phyloP scores from a whole-genome alignment of 92 coral and sea anemone genomes.

The Zoanthus gigantus region DNA sequence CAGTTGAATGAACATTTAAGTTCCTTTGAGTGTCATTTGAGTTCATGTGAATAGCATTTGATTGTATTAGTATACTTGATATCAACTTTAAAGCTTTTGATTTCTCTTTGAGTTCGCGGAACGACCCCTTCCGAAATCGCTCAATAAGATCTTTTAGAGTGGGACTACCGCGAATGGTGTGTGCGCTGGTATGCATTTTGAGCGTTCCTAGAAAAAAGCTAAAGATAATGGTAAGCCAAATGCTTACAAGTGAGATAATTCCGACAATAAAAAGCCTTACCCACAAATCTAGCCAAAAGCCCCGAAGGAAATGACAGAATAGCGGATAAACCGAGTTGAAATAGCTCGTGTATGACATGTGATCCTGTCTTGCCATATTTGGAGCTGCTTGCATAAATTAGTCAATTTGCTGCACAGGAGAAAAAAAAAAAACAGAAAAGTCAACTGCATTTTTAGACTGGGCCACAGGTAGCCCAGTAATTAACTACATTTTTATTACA shows the following conservation, averaged over 20 bases:
- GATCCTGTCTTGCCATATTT: constrained; percentile 38
- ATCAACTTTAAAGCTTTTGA: constrained; percentile 29
- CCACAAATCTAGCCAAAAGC: constrained; percentile 39
- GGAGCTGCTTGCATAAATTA: constrained; percentile 38
- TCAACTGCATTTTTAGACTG: no score
- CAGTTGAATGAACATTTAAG: constrained; percentile 28
- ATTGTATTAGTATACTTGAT: constrained; percentile 24
- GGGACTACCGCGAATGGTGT: constrained; percentile 39
- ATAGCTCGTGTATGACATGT: constrained; percentile 38
- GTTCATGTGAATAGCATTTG: constrained; percentile 37
- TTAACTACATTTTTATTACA: no score
- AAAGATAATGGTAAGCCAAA: constrained; percentile 27
- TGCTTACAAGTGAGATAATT: constrained; percentile 37
- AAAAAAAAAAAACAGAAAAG: constrained; percentile 1
- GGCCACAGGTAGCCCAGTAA: no score
- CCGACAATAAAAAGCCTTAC: constrained; percentile 38
- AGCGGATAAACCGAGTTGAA: constrained; percentile 39
- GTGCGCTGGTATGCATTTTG: constrained; percentile 32
- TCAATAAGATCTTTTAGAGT: constrained; percentile 33
- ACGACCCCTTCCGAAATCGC: constrained; percentile 38
- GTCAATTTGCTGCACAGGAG: constrained; percentile 40
- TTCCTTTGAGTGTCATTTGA: constrained; percentile 25
- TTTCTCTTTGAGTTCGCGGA: constrained; percentile 35
- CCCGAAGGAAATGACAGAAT: constrained; percentile 39
- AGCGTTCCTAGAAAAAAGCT: constrained; percentile 33